A percentile compares a stretch with the other conserved stretches of the same genome.
These are phyloP conservation scores for Xiphias gladius DNA, from an alignment of 2,113 vertebrate genomes.

Conservation along the genomic window DNA sequence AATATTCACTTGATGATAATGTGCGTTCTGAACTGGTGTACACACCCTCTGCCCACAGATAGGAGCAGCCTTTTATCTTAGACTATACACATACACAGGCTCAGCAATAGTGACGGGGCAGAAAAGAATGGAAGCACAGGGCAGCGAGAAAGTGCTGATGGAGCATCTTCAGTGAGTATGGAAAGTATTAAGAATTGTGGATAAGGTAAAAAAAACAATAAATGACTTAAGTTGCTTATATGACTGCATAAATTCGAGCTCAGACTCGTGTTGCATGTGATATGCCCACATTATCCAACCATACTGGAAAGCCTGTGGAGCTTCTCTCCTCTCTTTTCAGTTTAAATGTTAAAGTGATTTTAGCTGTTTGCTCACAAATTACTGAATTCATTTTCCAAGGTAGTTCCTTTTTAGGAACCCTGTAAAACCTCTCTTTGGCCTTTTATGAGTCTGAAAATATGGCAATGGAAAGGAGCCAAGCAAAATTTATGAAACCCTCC, in stretches of 20 bases:
- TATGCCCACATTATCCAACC: not conserved
- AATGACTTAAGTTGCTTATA: not conserved
- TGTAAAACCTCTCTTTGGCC: conserved; percentile 22
- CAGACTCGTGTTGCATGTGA: not conserved
- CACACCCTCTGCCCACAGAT: conserved; percentile 77
- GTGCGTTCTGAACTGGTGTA: conserved; percentile 68
- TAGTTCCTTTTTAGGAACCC: conserved; percentile 30
- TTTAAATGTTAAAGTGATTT: conserved; percentile 9
- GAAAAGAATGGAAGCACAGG: conserved; percentile 20
- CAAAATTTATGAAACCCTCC: not conserved
- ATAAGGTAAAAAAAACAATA: not conserved
- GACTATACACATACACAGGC: conserved; percentile 47
- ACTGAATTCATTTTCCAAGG: not conserved
- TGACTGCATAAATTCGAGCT: not conserved
- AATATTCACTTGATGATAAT: conserved; percentile 70
- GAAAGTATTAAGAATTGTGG: conserved; percentile 16
- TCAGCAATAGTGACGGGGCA: conserved; percentile 23
- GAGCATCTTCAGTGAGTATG: conserved; percentile 20
- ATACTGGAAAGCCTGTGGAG: not conserved
- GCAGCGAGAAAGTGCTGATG: conserved; percentile 51
- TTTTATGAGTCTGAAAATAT: conserved; percentile 40
- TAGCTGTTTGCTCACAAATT: conserved; percentile 1
- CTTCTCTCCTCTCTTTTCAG: not conserved
- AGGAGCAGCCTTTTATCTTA: conserved; percentile 71
- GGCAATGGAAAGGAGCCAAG: conserved; percentile 11